Base-by-base conservation (phyloP, 2,797 vertebrate species). In the Orestias chungarensis region DNA sequence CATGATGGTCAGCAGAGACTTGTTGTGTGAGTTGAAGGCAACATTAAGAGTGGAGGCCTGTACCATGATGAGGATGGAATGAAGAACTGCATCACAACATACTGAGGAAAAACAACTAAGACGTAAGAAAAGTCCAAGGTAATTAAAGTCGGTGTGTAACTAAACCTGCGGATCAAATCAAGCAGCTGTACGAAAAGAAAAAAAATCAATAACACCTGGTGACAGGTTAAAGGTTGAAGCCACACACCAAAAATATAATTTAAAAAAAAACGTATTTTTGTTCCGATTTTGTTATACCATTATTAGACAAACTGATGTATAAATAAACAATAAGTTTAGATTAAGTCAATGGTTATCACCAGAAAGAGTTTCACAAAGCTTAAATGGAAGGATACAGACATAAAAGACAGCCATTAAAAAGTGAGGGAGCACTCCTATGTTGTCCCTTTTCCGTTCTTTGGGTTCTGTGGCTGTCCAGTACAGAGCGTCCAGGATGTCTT, bases 401-500 rank as follows among this genome's bases (percentile, higher is more conserved):
- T 99, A 99, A n/a, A 97, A 93, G 68, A 99, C 96, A 0, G 97
- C 98, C 96, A 99, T 99, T 75, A 98, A 80, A 81, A 99, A 99
- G 89, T 99, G 97, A 77, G 97, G 97, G 68, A 98, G 96, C 87
- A 99, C 96, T 43, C 97, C 97, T 18, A 98, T 97, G 73, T 95
- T 98, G 78, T 97, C 97, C 88, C 96, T 93, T 88, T 97, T 99
- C 71, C 96, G 94, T 75, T 98, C 96, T 79, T 97, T 99, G 43
- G 97, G 97, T 88, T 99, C 98, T 4, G 97, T 99, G 64, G 98
- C 98, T 6, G 98, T 99, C 98, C 97, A 99, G 47, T 99, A 99
- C 47, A 99, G 95, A 65, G 98, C 97, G 69, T 99, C 98, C 88
- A 99, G 91, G 88, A 98, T 99, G 81, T 99, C 98, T 92, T 99